A percentile compares a stretch with the other conserved stretches of the same genome.
These are phyloP conservation scores for Cheilosia impressa DNA, from an alignment of 2,888 invertebrate genomes.

Conservation along the genomic window DNA sequence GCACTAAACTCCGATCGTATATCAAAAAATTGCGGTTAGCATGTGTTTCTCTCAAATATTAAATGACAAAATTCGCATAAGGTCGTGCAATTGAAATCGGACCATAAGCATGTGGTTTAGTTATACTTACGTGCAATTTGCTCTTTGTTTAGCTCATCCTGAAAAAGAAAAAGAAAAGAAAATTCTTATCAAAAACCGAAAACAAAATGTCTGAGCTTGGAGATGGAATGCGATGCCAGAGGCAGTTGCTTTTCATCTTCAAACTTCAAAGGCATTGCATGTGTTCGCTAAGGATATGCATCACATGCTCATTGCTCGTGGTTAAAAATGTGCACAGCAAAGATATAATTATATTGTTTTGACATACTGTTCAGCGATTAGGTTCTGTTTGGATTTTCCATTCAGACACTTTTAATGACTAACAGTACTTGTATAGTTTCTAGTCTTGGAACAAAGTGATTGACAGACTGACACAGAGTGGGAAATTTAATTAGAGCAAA, in stretches of 20 bases:
- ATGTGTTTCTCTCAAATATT: slow-evolving; percentile 35
- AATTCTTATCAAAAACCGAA: neutral
- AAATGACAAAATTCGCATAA: slow-evolving; percentile 19
- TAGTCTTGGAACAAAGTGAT: neutral
- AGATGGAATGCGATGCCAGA: neutral
- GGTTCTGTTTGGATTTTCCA: neutral
- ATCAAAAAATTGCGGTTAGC: slow-evolving; percentile 52
- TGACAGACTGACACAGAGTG: slow-evolving; percentile 14
- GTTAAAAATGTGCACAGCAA: too few relatives aligned
- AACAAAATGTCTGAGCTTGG: neutral
- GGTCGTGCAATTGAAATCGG: slow-evolving; percentile 21
- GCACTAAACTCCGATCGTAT: slow-evolving; percentile 31
- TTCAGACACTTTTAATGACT: neutral
- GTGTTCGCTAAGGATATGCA: neutral
- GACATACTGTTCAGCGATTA: neutral
- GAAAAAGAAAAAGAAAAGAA: slow-evolving; percentile 81
- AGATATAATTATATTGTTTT: too few relatives aligned
- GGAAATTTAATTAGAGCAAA: neutral
- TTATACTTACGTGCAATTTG: slow-evolving; percentile 89
- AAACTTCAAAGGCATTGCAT: slow-evolving; percentile 5
- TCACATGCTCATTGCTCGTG: too few relatives aligned
- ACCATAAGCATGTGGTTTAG: neutral
- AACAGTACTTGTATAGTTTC: neutral
- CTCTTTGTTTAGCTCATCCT: slow-evolving; percentile 91
- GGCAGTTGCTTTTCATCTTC: neutral